Percentiles rank a stretch among this genome's conserved stretches.
phyloP scores from a whole-genome alignment of 2,797 vertebrate species.

The Brachyalestes nurse region DNA sequence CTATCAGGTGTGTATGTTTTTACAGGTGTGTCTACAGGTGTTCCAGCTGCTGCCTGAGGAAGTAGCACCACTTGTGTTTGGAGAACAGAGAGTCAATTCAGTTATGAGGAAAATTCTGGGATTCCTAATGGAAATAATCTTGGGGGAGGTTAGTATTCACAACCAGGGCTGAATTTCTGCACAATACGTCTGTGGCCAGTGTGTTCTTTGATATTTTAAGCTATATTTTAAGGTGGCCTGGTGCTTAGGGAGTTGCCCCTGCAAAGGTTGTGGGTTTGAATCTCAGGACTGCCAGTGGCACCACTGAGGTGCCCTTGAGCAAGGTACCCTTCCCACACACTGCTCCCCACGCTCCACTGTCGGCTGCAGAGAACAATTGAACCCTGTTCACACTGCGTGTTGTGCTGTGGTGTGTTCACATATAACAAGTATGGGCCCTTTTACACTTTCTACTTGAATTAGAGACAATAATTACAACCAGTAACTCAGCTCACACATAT shows the following conservation, averaged over 20 bases:
- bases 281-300: too few species aligned
- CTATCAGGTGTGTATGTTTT: background rate
- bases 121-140: slow-evolving; percentile 78
- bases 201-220: too few species aligned
- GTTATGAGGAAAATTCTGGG: slow-evolving; percentile 78
- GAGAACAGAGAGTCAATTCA: slow-evolving; percentile 13
- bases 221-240: too few species aligned
- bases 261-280: too few species aligned
- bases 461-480: background rate
- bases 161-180: background rate
- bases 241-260: too few species aligned
- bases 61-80: slow-evolving; percentile 77
- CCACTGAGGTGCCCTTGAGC: too few species aligned
- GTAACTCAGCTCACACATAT: background rate
- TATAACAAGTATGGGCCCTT: too few species aligned
- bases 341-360: too few species aligned
- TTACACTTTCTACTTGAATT: background rate
- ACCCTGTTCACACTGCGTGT: too few species aligned
- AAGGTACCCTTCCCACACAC: too few species aligned
- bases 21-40: slow-evolving; percentile 86
- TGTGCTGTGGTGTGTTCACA: too few species aligned
- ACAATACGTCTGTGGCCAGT: background rate
- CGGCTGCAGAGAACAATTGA: too few species aligned
- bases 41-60: slow-evolving; percentile 81
- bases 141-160: slow-evolving; percentile 76